Percentiles rank a stretch among this genome's conserved stretches.
These are phyloP conservation scores for Pararge aegeria DNA, from an alignment of 1,140 invertebrate species.

Conservation along the genomic window DNA sequence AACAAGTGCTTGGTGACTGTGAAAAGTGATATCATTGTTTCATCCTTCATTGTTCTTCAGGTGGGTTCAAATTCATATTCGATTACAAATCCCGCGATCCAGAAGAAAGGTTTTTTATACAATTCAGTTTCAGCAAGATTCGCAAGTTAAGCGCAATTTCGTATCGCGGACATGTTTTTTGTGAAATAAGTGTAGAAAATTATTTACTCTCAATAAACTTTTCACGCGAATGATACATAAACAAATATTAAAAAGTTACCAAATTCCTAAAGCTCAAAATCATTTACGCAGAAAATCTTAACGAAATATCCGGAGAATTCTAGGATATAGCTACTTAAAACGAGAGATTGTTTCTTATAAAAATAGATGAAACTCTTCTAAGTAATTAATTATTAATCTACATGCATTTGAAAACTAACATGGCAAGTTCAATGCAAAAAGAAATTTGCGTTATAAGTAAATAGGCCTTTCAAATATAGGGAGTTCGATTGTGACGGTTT, in stretches of 20 bases:
- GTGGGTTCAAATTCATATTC: slow-evolving; percentile 25
- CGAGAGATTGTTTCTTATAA: too few relatives aligned
- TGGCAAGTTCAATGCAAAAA: too few relatives aligned
- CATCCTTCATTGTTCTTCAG: slow-evolving; percentile 28
- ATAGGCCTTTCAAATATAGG: too few relatives aligned
- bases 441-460: too few relatives aligned
- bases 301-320: too few relatives aligned
- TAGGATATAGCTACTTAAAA: too few relatives aligned
- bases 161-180: slow-evolving; percentile 20
- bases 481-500: background rate
- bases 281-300: background rate
- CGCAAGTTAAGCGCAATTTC: slow-evolving; percentile 18
- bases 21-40: slow-evolving; percentile 31
- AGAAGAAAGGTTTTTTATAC: background rate
- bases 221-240: background rate
- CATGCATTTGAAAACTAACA: too few relatives aligned
- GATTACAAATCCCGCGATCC: background rate
- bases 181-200: background rate
- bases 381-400: too few relatives aligned
- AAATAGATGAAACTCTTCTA: too few relatives aligned
- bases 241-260: too few relatives aligned
- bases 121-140: background rate
- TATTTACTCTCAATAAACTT: background rate
- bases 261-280: background rate
- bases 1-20: slow-evolving; percentile 54